Evolutionary conservation across 2,113 vertebrate genomes (phyloP).

Genomic region (Colaptes auratus): DNA sequence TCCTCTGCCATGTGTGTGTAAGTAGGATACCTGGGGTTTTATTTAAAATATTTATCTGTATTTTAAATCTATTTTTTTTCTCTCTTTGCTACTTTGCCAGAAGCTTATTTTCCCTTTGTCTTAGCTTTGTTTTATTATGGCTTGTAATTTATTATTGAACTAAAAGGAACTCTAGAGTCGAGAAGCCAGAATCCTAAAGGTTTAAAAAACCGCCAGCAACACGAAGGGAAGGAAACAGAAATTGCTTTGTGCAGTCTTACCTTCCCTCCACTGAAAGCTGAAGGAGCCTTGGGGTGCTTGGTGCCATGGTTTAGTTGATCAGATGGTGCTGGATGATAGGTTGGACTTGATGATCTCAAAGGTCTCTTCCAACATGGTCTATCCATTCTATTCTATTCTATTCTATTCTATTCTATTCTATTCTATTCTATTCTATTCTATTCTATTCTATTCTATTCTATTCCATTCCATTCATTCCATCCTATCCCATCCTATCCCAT

Average conservation of each 20-base stretch:
- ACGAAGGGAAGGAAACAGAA: not conserved
- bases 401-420: no score
- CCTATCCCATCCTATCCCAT: no score
- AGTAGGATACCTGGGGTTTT: not conserved
- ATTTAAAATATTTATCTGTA: slow-evolving; percentile 20
- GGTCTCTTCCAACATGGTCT: no score
- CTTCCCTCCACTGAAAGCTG: not conserved
- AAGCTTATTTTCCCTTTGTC: not conserved
- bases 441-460: no score
- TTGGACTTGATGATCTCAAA: no score
- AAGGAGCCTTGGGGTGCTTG: no score
- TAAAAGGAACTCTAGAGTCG: not conserved
- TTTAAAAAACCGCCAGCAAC: not conserved
- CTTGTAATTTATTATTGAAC: slow-evolving; percentile 47
- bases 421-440: no score
- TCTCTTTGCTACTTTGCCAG: not conserved
- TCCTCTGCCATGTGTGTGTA: not conserved
- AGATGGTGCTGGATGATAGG: no score
- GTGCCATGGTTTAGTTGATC: no score
- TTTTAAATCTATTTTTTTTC: not conserved
- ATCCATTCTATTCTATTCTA: no score
- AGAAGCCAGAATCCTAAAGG: not conserved
- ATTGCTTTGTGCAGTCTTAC: not conserved
- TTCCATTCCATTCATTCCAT: no score
- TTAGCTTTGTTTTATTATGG: slow-evolving; percentile 43